These are phyloP conservation scores for Stenotaenia linearis DNA, from an alignment of 2,888 invertebrate species.

Conservation along the genomic window DNA sequence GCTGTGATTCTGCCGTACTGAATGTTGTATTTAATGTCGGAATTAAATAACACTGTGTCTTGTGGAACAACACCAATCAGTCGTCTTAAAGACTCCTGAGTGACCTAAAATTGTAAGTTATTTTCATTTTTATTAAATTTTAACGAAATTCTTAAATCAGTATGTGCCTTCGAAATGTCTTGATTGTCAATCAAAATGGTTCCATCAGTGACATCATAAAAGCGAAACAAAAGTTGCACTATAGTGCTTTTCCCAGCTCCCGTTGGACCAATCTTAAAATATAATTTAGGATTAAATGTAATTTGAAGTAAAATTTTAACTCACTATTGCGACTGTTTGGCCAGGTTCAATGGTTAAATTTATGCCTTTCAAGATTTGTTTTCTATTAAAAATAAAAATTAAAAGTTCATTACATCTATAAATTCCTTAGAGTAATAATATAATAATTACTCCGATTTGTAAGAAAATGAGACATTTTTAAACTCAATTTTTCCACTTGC, in stretches of 20 bases:
- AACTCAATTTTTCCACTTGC: conserved; percentile 70
- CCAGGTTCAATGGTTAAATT: conserved; percentile 75
- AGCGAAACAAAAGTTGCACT: conserved; percentile 50
- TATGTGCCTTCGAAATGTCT: conserved; percentile 47
- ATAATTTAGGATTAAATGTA: neutral
- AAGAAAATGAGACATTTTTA: conserved; percentile 81
- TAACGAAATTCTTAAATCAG: too few relatives aligned
- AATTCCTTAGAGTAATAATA: too few relatives aligned
- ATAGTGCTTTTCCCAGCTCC: conserved; percentile 60
- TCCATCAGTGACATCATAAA: conserved; percentile 50
- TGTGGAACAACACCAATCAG: conserved; percentile 55
- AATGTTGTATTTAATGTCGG: conserved; percentile 83
- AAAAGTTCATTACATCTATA: too few relatives aligned
- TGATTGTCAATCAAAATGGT: conserved; percentile 48
- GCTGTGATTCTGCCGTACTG: conserved; percentile 81
- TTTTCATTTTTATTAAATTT: too few relatives aligned
- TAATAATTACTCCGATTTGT: conserved; percentile 62
- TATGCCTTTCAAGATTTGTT: conserved; percentile 66
- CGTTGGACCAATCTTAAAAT: conserved; percentile 69
- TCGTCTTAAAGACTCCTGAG: conserved; percentile 49
- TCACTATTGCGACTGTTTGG: conserved; percentile 61
- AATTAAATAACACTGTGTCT: conserved; percentile 92
- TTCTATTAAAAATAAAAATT: neutral
- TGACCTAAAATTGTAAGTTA: too few relatives aligned
- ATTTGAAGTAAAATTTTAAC: conserved; percentile 31